These are phyloP conservation scores for Sander lucioperca DNA, from an alignment of 2,113 vertebrate species.

Conservation along the genomic window DNA sequence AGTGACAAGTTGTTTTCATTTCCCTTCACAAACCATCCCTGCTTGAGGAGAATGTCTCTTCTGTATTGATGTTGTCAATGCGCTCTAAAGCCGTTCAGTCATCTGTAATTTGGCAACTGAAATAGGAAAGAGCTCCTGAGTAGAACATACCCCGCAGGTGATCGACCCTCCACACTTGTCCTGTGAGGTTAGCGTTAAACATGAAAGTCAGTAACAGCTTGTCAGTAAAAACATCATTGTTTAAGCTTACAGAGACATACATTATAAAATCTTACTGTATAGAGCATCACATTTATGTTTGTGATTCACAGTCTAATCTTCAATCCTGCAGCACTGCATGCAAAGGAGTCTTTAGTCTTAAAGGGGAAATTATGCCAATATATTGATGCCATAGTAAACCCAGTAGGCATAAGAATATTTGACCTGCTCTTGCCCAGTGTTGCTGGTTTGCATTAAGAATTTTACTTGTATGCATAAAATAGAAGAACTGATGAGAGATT, in stretches of 20 bases:
- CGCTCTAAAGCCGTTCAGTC: constrained; percentile 15
- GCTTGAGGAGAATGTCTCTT: constrained; percentile 51
- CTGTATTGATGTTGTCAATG: constrained; percentile 50
- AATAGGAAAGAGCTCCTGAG: constrained; percentile 11
- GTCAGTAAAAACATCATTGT: constrained; percentile 5
- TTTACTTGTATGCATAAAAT: constrained; percentile 6
- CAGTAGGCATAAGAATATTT: constrained; percentile 30
- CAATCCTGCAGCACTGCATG: constrained; percentile 24
- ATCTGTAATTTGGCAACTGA: constrained; percentile 34
- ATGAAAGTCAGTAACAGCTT: constrained; percentile 3
- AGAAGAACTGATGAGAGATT: background rate
- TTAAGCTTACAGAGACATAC: constrained; percentile 12
- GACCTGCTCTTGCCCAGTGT: constrained; percentile 44
- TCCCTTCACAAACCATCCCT: constrained; percentile 45
- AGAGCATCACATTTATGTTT: constrained; percentile 28
- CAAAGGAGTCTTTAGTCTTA: constrained; percentile 4
- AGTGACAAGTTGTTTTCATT: constrained; percentile 55
- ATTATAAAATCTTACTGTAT: constrained; percentile 15
- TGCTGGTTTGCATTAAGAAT: constrained; percentile 27
- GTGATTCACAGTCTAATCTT: constrained; percentile 25
- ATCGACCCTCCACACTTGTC: constrained; percentile 24
- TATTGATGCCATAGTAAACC: constrained; percentile 28
- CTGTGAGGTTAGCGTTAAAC: constrained; percentile 24
- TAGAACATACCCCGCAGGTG: constrained; percentile 33
- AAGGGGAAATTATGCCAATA: constrained; percentile 26